Conservation (phyloP, 1,140 invertebrate genomes). For the Ceratina japonica region DNA sequence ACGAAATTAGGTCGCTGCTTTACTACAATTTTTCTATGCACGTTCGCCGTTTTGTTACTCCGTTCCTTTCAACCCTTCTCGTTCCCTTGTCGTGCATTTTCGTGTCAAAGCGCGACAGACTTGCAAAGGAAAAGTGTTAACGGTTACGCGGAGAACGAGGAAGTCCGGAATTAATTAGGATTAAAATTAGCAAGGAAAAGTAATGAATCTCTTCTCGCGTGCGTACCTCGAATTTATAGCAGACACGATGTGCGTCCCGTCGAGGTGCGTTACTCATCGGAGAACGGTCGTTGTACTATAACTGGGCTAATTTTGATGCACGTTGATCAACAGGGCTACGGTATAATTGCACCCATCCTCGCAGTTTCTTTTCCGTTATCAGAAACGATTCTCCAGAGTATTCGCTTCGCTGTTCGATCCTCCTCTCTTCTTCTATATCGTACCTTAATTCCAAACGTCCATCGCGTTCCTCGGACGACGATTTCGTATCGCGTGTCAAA, state of each 20-base stretch:
- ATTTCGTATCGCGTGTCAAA: no score
- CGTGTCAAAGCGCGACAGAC: no score
- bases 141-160: no score
- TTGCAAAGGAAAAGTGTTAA: no score
- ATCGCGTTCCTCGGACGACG: no score
- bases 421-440: neutral
- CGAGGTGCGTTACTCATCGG: conserved; percentile 7
- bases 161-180: no score
- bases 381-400: neutral
- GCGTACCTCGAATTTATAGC: conserved; percentile 41
- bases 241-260: conserved; percentile 29
- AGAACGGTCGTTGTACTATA: conserved; percentile 53
- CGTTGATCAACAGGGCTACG: conserved; percentile 68
- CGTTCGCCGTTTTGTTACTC: neutral
- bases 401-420: neutral
- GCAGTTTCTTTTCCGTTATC: neutral
- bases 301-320: conserved; percentile 70
- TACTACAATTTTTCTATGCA: neutral
- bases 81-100: no score
- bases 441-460: neutral
- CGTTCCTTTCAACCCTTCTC: neutral
- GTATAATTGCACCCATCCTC: conserved; percentile 60
- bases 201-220: no score
- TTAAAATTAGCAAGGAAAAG: no score
- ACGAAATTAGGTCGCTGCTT: neutral